These are phyloP conservation scores for Oncorhynchus tshawytscha DNA, from an alignment of 2,113 vertebrate species.

Conservation along the genomic window DNA sequence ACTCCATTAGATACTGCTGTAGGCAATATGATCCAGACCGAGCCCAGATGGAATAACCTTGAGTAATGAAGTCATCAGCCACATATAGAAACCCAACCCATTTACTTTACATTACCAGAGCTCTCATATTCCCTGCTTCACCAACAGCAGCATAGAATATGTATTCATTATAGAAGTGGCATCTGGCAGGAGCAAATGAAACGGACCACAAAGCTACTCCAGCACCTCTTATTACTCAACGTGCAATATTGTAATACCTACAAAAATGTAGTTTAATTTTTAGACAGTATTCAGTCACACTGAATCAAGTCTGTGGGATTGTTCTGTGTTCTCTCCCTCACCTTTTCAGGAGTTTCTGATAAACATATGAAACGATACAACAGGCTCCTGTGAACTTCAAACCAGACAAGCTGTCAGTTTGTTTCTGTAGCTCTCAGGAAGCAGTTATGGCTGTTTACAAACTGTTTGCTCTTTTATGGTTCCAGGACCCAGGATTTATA, in stretches of 20 bases:
- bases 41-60: conserved; percentile 31
- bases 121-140: conserved; percentile 37
- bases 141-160: background rate
- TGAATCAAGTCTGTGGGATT: background rate
- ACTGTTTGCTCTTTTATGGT: background rate
- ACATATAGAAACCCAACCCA: conserved; percentile 28
- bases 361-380: conserved; percentile 3
- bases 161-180: conserved; percentile 27
- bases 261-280: background rate
- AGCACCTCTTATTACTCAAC: background rate
- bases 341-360: background rate
- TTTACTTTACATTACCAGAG: background rate
- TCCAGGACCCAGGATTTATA: background rate
- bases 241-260: background rate
- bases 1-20: background rate
- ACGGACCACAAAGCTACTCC: background rate
- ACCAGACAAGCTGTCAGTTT: background rate
- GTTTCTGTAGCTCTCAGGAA: conserved; percentile 4
- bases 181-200: background rate
- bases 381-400: background rate
- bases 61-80: conserved; percentile 51
- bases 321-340: background rate
- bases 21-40: background rate
- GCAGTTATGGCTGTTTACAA: background rate
- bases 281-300: too few relatives aligned